phyloP scores from a whole-genome alignment of 2,113 vertebrate species.

The Ailuropoda melanoleuca region DNA sequence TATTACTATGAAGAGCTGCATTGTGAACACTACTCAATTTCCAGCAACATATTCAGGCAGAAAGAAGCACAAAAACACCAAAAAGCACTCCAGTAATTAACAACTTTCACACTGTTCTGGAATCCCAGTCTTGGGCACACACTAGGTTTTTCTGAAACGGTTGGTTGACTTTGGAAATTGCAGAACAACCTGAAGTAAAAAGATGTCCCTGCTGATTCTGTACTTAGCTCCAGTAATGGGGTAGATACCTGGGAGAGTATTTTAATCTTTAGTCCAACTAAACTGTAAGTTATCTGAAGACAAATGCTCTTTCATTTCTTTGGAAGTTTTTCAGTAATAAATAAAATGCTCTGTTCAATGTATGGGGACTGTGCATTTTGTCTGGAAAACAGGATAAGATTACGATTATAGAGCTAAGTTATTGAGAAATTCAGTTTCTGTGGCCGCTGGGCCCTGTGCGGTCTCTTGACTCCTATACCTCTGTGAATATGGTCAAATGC shows the following conservation, averaged over 20 bases:
- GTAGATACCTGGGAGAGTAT: background rate
- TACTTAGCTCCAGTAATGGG: background rate
- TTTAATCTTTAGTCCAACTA: background rate
- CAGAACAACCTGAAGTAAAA: background rate
- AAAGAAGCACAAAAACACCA: background rate
- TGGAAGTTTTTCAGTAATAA: background rate
- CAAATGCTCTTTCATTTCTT: background rate
- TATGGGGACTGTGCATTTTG: background rate
- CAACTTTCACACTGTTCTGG: background rate
- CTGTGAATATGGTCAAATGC: background rate
- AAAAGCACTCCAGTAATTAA: background rate
- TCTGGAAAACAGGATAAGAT: background rate
- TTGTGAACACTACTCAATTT: background rate
- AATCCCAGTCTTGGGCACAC: background rate
- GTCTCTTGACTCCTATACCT: background rate
- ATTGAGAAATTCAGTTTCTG: background rate
- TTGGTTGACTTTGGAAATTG: background rate
- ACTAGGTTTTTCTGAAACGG: background rate
- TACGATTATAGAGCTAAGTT: background rate
- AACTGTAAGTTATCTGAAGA: background rate
- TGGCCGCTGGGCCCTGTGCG: background rate
- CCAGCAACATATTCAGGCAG: background rate
- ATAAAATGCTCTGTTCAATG: background rate
- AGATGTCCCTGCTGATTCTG: background rate
- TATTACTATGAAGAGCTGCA: background rate